Evolutionary conservation across 2,797 vertebrate genomes (phyloP), one percentile per base, ranked within the genome.

Genomic region (Pyrocephalus nanus): DNA sequence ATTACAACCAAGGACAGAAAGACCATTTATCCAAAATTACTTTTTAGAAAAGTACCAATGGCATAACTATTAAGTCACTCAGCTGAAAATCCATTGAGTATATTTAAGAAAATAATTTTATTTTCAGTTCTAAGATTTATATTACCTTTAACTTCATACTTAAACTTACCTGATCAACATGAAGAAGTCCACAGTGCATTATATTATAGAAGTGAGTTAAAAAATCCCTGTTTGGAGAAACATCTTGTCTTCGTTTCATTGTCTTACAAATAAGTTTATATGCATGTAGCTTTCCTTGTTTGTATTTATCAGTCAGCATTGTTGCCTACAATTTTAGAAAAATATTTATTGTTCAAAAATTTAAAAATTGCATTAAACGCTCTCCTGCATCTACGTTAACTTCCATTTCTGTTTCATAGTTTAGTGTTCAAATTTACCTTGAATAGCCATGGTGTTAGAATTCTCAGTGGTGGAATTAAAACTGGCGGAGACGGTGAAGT

Each of bases 171-270:
- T 99, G 99, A 97, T 99, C 99, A 88, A 98, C 98, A 96, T 99
- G 99, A 97, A 99, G 98, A 87, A 99, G 98, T 92, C 99, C 99
- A 92, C 99, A 99, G 96, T 99, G 99, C 99, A 99, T 99, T 97
- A 99, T 99, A 97, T 99, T 99, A 98, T 99, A 99, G 97, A 99
- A 99, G 98, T 99, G 99, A 72, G 98, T 99, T 93, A 99, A 98
- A 97, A 99, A 99, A 98, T 99, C 99, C 16, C 98, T 98, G 96
- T 99, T 99, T 78, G 99, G 99, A 65, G 99, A 99, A 94, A 99
- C 99, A 76, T 99, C 99, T 98, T 99, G 99, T 84, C 99, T 98
- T 96, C 99, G 98, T 96, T 99, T 99, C 99, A 99, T 99, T 97
- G 99, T 99, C 96, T 99, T 99, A 97, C 99, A 99, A 97, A 99